Base-by-base conservation (phyloP, 2,888 invertebrate genomes). In the Sericinus montela region DNA sequence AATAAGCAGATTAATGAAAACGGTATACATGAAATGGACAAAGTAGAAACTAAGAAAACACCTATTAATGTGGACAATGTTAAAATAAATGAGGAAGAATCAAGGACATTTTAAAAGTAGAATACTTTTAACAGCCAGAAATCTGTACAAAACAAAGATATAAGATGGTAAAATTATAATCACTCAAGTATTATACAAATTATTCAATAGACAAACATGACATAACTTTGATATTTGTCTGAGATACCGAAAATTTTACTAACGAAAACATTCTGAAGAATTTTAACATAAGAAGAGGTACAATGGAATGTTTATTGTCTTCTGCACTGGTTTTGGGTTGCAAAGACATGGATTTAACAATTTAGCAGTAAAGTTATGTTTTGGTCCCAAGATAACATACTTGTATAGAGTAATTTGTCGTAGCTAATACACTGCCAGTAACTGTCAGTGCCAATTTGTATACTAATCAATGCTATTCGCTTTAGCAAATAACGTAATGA, bases 261-360 rank as follows among this genome's bases (percentile, higher is more conserved):
- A n/a, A n/a, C n/a, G n/a, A 16, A 28, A 10, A 25, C 1, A 35
- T 19, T 4, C 1, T 28, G 15, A 15, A 5, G 15, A 15, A 36
- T 19, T 16, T 13, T 28, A 36, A 47, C 29, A 6, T 28, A 11
- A 13, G 14, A 16, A 15, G 37, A 48, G 48, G 48, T 48, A 48
- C 48, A 29, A 36, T 23, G 28, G 11, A 32, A 25, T 9, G 13
- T 32, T 42, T 37, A 40, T 19, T 36, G 34, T 35, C 11, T 11
- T 36, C 9, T 29, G 48, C 48, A 48, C 48, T 14, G 48, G 48
- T 42, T 19, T 42, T 23, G 41, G 40, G 42, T 28, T 37, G 30
- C 10, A 13, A 7, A 15, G 23, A 13, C 35, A 35, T 15, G 1
- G 19, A 45, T 5, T 15, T 37, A 38, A 45, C 11, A 37, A 14